Evolutionary conservation across 30 jellyfish, hydroid and myxozoan species (phyloP).

Genomic region (Rhopilema esculentum): DNA sequence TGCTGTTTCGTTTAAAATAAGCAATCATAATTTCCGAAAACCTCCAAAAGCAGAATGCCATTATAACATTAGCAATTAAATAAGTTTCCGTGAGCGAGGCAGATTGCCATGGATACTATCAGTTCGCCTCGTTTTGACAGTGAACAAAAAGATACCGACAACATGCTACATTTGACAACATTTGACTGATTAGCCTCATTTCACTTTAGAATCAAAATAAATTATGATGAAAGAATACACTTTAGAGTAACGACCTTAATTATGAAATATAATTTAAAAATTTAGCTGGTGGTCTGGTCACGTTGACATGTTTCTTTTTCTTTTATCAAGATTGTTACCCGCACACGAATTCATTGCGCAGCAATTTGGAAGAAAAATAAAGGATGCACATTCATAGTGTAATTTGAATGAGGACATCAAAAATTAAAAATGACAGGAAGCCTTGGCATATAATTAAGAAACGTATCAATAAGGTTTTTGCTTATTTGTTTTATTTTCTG

Average conservation of each 20-base stretch:
- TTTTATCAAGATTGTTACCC: too few relatives aligned
- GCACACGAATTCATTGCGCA: neutral
- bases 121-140: neutral
- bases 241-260: neutral
- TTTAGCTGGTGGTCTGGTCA: neutral
- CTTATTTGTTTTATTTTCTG: neutral
- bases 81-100: neutral
- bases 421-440: neutral
- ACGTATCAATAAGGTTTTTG: neutral
- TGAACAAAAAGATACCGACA: neutral
- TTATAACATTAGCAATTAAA: neutral
- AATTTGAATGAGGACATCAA: neutral
- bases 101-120: neutral
- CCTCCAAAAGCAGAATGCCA: neutral
- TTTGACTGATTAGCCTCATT: neutral
- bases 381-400: neutral
- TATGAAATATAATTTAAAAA: too few relatives aligned
- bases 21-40: neutral
- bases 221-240: neutral
- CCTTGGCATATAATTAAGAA: neutral
- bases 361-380: neutral
- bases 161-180: too few relatives aligned
- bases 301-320: too few relatives aligned
- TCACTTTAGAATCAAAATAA: neutral
- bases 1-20: neutral